Evolutionary conservation across 2,888 invertebrate species (phyloP).

Genomic region (Shargacucullia verbasci): DNA sequence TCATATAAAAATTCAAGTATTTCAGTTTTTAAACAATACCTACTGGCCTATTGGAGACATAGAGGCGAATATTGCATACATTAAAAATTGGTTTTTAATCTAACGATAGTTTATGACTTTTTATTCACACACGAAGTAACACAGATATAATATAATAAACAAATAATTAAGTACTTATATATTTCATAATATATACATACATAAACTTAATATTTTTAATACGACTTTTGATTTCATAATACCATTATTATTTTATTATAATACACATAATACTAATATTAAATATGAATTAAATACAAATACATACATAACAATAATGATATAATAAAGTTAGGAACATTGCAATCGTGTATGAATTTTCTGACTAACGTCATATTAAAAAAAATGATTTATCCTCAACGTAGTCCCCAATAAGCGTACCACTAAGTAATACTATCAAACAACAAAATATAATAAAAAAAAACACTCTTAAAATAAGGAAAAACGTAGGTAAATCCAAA

Average conservation of each 20-base stretch:
- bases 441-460: slow-evolving; percentile 62
- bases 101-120: slow-evolving; percentile 40
- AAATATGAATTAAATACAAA: slow-evolving; percentile 20
- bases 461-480: slow-evolving; percentile 68
- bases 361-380: slow-evolving; percentile 32
- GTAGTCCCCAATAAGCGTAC: slow-evolving; percentile 51
- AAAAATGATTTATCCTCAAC: slow-evolving; percentile 22
- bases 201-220: slow-evolving; percentile 30
- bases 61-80: slow-evolving; percentile 38
- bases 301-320: slow-evolving; percentile 26
- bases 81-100: slow-evolving; percentile 25
- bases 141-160: slow-evolving; percentile 30
- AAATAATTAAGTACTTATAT: slow-evolving; percentile 55
- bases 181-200: slow-evolving; percentile 24
- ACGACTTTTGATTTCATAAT: slow-evolving; percentile 12
- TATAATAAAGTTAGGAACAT: slow-evolving; percentile 54
- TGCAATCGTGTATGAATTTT: slow-evolving; percentile 29
- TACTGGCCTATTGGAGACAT: slow-evolving; percentile 60
- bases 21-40: slow-evolving; percentile 86
- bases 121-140: slow-evolving; percentile 34
- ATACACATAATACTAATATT: slow-evolving; percentile 10
- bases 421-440: slow-evolving; percentile 63
- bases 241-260: slow-evolving; percentile 18
- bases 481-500: slow-evolving; percentile 71
- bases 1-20: slow-evolving; percentile 88